Percentiles rank a stretch among this genome's conserved stretches.
These are phyloP conservation scores for Danio albolineatus DNA, from an alignment of 2,797 vertebrate genomes.

Conservation along the genomic window DNA sequence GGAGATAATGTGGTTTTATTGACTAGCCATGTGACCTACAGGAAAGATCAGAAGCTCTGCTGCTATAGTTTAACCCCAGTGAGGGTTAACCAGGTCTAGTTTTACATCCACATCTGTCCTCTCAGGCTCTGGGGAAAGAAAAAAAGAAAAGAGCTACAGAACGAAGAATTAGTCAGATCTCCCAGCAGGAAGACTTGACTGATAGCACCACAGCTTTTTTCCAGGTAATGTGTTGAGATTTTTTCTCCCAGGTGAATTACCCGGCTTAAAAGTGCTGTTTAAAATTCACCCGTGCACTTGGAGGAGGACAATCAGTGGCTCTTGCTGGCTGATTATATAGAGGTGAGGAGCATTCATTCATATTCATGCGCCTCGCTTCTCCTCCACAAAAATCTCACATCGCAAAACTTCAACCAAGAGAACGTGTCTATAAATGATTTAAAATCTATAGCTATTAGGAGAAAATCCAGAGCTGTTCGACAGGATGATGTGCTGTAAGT, in stretches of 20 bases:
- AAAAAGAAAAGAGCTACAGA: conserved; percentile 34
- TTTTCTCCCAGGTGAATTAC: conserved; percentile 76
- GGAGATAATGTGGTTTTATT: conserved; percentile 66
- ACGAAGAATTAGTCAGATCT: conserved; percentile 75
- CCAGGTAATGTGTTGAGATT: conserved; percentile 64
- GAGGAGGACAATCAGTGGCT: conserved; percentile 78
- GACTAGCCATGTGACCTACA: conserved; percentile 68
- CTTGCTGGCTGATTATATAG: conserved; percentile 78
- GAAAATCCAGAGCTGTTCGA: conserved; percentile 16
- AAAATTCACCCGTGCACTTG: conserved; percentile 74
- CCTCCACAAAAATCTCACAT: conserved; percentile 41
- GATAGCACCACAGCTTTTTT: conserved; percentile 69
- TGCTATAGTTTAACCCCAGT: conserved; percentile 70
- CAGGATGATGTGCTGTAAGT: not conserved
- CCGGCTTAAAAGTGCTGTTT: conserved; percentile 73
- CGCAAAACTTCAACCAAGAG: conserved; percentile 19
- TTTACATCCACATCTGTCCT: conserved; percentile 80
- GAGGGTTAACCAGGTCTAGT: conserved; percentile 70
- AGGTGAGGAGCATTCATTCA: conserved; percentile 72
- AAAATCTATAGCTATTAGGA: conserved; percentile 35
- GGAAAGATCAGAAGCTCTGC: conserved; percentile 67
- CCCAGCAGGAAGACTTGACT: conserved; percentile 66
- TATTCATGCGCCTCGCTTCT: conserved; percentile 73
- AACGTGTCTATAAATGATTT: conserved; percentile 31
- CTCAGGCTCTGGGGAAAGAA: conserved; percentile 58